phyloP scores from a whole-genome alignment of 2,888 invertebrate genomes.

The Macropis europaea region DNA sequence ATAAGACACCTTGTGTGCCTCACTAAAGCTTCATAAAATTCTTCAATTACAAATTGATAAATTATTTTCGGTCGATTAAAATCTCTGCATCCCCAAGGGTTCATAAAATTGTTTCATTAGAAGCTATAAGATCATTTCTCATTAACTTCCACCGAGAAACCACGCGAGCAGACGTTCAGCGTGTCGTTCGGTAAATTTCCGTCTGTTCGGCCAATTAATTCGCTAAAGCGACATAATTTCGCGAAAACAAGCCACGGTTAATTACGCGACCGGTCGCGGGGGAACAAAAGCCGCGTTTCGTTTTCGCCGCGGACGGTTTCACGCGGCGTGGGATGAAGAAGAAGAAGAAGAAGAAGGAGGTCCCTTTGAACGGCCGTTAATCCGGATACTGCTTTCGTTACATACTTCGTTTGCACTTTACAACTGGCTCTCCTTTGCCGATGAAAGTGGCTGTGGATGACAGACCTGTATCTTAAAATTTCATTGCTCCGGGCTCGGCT shows the following conservation, averaged over 20 bases:
- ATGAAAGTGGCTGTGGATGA: slow-evolving; percentile 24
- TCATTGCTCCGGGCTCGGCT: slow-evolving; percentile 9
- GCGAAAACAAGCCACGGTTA: slow-evolving; percentile 18
- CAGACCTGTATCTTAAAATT: slow-evolving; percentile 38
- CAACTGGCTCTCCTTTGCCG: slow-evolving; percentile 14
- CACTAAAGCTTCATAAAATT: too few species aligned
- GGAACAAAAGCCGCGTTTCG: slow-evolving; percentile 21
- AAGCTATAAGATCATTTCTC: slow-evolving; percentile 49
- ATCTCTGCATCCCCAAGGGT: too few species aligned
- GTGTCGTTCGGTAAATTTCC: background rate
- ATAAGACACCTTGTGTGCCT: too few species aligned
- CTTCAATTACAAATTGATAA: too few species aligned
- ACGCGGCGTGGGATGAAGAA: background rate
- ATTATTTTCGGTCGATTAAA: too few species aligned
- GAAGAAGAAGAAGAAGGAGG: background rate
- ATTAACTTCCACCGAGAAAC: slow-evolving; percentile 49
- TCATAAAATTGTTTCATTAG: too few species aligned
- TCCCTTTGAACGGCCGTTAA: slow-evolving; percentile 44
- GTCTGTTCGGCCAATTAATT: slow-evolving; percentile 21
- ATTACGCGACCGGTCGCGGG: slow-evolving; percentile 23
- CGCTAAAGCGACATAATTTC: slow-evolving; percentile 40
- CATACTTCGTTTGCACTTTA: slow-evolving; percentile 42
- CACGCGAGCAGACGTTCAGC: background rate
- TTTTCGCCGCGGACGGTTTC: background rate
- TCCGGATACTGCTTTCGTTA: slow-evolving; percentile 22